Percentiles rank a stretch among this genome's conserved stretches.
Conservation (phyloP, 2,113 vertebrate species). For the Pygoscelis adeliae region DNA sequence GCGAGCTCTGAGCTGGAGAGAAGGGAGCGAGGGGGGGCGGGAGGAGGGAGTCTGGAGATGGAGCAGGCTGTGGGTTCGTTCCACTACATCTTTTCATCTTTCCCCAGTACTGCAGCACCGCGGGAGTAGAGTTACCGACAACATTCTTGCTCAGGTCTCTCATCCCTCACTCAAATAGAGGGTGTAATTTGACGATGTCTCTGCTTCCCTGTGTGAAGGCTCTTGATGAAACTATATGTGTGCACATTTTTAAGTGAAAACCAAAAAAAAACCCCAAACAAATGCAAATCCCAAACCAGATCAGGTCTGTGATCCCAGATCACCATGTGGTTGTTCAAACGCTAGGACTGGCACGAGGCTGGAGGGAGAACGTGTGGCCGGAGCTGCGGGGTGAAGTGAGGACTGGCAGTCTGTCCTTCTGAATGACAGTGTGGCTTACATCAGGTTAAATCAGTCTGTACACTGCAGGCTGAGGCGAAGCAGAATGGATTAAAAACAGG, state of each 20-base stretch:
- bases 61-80: not conserved
- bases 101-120: not conserved
- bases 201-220: conserved; percentile 22
- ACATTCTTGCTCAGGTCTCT: conserved; percentile 65
- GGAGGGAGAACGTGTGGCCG: not conserved
- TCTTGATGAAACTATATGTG: not conserved
- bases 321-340: not conserved
- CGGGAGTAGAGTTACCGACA: conserved; percentile 40
- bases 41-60: not conserved
- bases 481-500: conserved; percentile 34
- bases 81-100: conserved; percentile 65
- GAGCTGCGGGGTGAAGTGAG: conserved; percentile 8
- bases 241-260: not conserved
- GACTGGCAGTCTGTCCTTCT: conserved; percentile 53
- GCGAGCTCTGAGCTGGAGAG: not conserved
- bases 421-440: conserved; percentile 49
- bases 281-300: not conserved
- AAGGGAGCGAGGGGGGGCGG: fast-evolving
- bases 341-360: not conserved
- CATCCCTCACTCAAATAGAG: conserved; percentile 65
- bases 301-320: not conserved
- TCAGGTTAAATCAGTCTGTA: conserved; percentile 40
- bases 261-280: not conserved
- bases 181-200: conserved; percentile 66
- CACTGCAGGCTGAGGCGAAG: not conserved